Evolutionary conservation across 2,797 vertebrate species (phyloP).

Genomic region (Esox lucius): DNA sequence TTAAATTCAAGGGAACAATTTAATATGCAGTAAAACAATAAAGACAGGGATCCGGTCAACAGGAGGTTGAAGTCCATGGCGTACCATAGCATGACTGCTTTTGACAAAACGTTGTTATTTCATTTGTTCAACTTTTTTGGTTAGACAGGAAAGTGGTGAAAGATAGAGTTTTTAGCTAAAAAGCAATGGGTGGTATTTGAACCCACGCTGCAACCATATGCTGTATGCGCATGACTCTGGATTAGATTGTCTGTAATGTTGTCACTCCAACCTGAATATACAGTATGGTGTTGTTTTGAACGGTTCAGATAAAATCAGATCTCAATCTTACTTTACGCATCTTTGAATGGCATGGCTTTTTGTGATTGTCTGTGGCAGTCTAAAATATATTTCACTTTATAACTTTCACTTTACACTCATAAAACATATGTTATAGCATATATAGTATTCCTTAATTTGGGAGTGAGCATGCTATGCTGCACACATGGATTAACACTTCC

Average conservation of each 20-base stretch:
- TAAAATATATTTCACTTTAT: background rate
- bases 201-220: too few relatives aligned
- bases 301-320: too few relatives aligned
- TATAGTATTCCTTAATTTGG: background rate
- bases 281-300: too few relatives aligned
- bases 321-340: too few relatives aligned
- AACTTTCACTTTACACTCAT: background rate
- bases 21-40: slow-evolving; percentile 18
- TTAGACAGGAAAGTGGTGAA: too few relatives aligned
- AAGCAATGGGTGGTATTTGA: too few relatives aligned
- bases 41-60: background rate
- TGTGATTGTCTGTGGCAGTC: background rate
- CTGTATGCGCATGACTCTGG: too few relatives aligned
- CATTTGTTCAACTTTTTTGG: too few relatives aligned
- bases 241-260: too few relatives aligned
- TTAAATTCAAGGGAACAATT: slow-evolving; percentile 45
- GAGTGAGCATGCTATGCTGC: background rate
- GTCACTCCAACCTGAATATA: too few relatives aligned
- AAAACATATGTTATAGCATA: background rate
- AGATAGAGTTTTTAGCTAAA: too few relatives aligned
- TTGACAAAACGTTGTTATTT: background rate
- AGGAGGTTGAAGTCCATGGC: background rate
- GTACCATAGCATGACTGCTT: background rate
- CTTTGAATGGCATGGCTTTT: background rate
- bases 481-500: slow-evolving; percentile 51